Evolutionary conservation across 2,888 invertebrate species (phyloP), one percentile per base, ranked within the genome.

Genomic region (Tipula confusa): DNA sequence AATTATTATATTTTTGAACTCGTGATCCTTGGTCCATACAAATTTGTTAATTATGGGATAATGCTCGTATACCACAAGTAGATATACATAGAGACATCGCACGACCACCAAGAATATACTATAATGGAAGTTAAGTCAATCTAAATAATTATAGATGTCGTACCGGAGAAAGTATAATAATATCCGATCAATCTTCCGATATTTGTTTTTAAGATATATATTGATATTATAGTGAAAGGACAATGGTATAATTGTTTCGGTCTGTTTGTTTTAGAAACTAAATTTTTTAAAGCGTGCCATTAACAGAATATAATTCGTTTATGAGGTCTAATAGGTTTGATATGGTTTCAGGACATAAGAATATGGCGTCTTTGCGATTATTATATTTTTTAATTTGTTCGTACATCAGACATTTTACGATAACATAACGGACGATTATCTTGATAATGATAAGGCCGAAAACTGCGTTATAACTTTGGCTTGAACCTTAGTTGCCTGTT

Each of bases 101-200:
- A 64, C 64, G 64, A 64, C 64, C 64, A 64, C 64, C 64, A 24
- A 64, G 64, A 64, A 24, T 24, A 43, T n/a, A 43, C 1, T 64
- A 4, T 64, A 64, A 64, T 64, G 64, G 64, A 64, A 64, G 18
- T 64, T 64, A 64, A 48, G 18, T 6, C 48, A 48, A 64, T 64
- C 64, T 24, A 7, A 24, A 64, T 64, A 64, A 64, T 64, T 64
- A 64, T 64, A 64, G 64, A 64, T 64, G 64, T 64, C 24, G 64
- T 24, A 18, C 11, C 18, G 24, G 64, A 24, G 64, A 64, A 64
- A 64, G 64, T 64, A n/a, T n/a, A 64, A 64, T 64, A 24, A 64
- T 64, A 64, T 64, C 64, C 64, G 64, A 64, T 64, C 64, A 64
- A 64, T 64, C 64, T 24, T 64, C 64, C 24, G 64, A 24, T 64